Evolutionary conservation across 2,797 vertebrate species (phyloP), one percentile per base, ranked within the genome.

Genomic region (Pristis pectinata): DNA sequence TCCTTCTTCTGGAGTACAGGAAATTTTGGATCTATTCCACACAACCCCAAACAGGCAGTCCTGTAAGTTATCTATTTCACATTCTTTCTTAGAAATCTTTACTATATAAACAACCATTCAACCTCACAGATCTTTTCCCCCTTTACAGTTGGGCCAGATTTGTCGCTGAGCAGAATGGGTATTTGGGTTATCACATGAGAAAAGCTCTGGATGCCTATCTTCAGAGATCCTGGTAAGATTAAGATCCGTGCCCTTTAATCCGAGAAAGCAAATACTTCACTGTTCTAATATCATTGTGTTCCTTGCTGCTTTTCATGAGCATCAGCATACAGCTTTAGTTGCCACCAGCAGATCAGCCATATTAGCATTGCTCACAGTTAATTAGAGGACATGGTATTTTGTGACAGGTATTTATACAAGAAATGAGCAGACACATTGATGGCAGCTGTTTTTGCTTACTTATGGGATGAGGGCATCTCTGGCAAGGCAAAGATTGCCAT

Each of bases 131-230:
- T 59, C 41, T 10, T 44, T 74, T 56, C n/a, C 67, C 41, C 67
- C 30, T 13, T 74, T 59, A 83, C 96, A 99, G 98, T 92, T 97
- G 98, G 96, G 97, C 98, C 94, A 99, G 98, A 96, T 97, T 96
- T 11, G 96, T 98, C 95, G 98, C 98, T 27, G 98, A 99, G 95
- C 97, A 96, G 95, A 99, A 98, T 0, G 98, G 99, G 95, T 98
- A 98, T 96, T 97, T 99, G 95, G 98, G 98, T 93, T 98, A 98
- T 70, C 96, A 98, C 94, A 97, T 98, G 95, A 97, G 97, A 96
- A 97, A 97, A 95, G 98, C 98, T 95, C 98, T 99, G 49, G 97
- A 97, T 70, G 98, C 98, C 44, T 98, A 98, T 96, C 97, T 98
- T 95, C 97, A 97, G 95, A 97, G 97, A 74, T 97, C 97, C 1